Conservation (phyloP, 1,140 invertebrate species). For the Cydia strobilella region DNA sequence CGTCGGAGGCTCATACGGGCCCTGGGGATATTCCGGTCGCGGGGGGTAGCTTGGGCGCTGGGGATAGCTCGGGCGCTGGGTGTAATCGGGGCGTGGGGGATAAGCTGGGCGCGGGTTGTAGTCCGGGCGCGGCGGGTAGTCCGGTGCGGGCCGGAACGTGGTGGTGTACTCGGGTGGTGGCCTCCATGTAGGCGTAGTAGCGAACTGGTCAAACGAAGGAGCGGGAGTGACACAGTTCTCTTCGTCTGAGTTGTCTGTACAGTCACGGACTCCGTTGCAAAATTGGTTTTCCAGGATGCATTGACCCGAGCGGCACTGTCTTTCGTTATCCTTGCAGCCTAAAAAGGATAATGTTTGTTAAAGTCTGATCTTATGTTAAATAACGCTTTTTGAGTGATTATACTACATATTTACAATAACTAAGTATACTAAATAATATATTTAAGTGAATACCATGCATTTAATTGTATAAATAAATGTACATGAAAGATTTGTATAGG, state of each 20-base stretch:
- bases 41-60: not conserved
- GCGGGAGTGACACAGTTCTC: slow-evolving; percentile 57
- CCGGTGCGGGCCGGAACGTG: not conserved
- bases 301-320: slow-evolving; percentile 81
- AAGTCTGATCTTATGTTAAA: not conserved
- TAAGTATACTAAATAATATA: too few relatives aligned
- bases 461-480: too few relatives aligned
- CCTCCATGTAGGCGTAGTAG: slow-evolving; percentile 26
- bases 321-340: slow-evolving; percentile 76
- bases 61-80: not conserved
- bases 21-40: not conserved
- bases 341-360: slow-evolving; percentile 39
- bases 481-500: too few relatives aligned
- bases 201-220: slow-evolving; percentile 35
- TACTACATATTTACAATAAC: not conserved
- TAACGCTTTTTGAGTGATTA: not conserved
- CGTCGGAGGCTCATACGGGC: not conserved
- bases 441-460: too few relatives aligned
- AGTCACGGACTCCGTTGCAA: slow-evolving; percentile 87
- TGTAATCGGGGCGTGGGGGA: not conserved
- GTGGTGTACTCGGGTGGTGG: slow-evolving; percentile 33
- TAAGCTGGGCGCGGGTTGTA: not conserved
- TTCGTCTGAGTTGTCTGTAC: slow-evolving; percentile 89
- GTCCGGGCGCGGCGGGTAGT: not conserved
- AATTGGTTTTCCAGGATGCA: slow-evolving; percentile 84